phyloP scores from a whole-genome alignment of 2,888 invertebrate species.

The Hedychridium roseum region DNA sequence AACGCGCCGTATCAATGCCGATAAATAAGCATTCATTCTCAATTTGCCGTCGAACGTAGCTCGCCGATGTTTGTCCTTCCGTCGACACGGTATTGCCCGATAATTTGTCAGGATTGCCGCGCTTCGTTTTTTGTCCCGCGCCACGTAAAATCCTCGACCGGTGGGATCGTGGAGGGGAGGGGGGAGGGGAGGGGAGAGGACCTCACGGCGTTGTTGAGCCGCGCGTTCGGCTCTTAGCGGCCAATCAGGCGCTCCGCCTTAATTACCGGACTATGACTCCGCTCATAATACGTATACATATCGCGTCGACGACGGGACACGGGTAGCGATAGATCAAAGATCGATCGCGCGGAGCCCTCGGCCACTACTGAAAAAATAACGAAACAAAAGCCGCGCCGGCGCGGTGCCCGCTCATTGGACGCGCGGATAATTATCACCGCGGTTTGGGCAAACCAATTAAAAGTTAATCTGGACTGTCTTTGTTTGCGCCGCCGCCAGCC shows the following conservation, averaged over 20 bases:
- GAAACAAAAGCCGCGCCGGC: constrained; percentile 10
- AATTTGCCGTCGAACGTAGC: too few species aligned
- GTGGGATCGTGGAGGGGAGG: background rate
- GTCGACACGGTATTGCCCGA: too few species aligned
- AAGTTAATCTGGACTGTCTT: constrained; percentile 35
- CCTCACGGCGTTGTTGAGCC: too few species aligned
- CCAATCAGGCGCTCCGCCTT: constrained; percentile 40
- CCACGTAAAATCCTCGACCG: too few species aligned
- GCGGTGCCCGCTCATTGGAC: constrained; percentile 13
- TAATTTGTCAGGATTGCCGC: too few species aligned
- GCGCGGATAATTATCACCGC: constrained; percentile 34
- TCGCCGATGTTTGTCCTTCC: too few species aligned
- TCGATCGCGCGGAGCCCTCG: constrained; percentile 12
- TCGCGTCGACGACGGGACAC: constrained; percentile 1
- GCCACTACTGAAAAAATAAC: constrained; percentile 22
- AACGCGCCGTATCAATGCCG: too few species aligned
- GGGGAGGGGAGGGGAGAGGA: too few species aligned
- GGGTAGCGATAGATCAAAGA: constrained; percentile 8
- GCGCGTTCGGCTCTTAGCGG: constrained; percentile 8
- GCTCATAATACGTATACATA: constrained; percentile 19
- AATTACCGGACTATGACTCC: constrained; percentile 44
- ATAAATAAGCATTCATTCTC: too few species aligned
- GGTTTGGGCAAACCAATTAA: constrained; percentile 38
- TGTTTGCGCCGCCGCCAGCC: constrained; percentile 24
- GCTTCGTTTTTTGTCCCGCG: too few species aligned